phyloP scores from a whole-genome alignment of 2,888 invertebrate genomes.

The Ceriagrion tenellum region DNA sequence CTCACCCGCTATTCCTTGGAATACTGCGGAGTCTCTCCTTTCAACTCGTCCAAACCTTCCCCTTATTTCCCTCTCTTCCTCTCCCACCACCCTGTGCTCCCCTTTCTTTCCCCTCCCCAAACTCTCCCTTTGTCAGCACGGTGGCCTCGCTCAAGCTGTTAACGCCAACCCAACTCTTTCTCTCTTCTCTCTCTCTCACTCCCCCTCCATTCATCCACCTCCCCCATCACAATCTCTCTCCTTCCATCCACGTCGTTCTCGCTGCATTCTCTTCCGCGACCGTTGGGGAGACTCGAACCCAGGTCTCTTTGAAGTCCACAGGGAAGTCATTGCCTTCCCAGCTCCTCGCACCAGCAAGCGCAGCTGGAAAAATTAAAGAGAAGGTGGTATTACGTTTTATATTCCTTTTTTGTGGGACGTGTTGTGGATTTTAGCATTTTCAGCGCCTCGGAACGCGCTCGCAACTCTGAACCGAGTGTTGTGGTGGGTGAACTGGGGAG shows the following conservation, averaged over 20 bases:
- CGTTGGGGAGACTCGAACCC: not conserved
- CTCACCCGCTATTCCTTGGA: not conserved
- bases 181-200: not conserved
- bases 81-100: not conserved
- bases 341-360: not conserved
- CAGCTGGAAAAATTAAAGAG: not conserved
- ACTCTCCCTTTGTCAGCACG: not conserved
- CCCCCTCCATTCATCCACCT: not conserved
- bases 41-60: not conserved
- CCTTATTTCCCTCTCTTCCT: not conserved
- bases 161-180: constrained; percentile 1
- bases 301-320: not conserved
- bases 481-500: no score
- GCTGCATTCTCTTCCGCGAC: not conserved
- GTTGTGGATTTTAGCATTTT: not conserved
- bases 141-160: constrained; percentile 48
- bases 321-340: not conserved
- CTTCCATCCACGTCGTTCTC: not conserved
- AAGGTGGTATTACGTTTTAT: no score
- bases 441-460: no score
- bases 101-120: not conserved
- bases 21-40: constrained; percentile 7
- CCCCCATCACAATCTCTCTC: not conserved
- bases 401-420: not conserved
- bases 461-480: no score